Evolutionary conservation across 2,113 vertebrate genomes (phyloP).

Genomic region (Morone chrysops): DNA sequence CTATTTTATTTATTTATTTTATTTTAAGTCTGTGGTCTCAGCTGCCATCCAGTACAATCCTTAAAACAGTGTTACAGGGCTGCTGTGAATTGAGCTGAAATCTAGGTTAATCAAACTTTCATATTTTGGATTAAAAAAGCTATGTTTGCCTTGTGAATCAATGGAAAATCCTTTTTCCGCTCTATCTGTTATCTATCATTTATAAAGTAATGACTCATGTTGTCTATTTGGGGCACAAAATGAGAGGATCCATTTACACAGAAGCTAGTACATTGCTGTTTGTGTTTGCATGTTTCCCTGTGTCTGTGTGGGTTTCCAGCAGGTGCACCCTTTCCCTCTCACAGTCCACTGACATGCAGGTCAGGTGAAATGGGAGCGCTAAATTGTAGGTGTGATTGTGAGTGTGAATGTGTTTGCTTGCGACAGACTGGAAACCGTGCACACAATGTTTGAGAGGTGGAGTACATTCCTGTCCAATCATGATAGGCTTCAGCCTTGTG

Average conservation of each 20-base stretch:
- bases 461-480: not conserved
- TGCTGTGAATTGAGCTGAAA: not conserved
- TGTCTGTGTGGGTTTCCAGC: slow-evolving; percentile 7
- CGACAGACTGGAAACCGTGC: not conserved
- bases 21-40: slow-evolving; percentile 27
- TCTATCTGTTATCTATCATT: not conserved
- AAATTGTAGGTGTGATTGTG: slow-evolving; percentile 21
- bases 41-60: not conserved
- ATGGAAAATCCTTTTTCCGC: not conserved
- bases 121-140: slow-evolving; percentile 11
- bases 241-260: not conserved
- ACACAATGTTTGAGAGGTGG: slow-evolving; percentile 7
- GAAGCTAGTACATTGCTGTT: not conserved
- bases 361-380: slow-evolving; percentile 28
- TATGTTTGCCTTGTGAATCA: not conserved
- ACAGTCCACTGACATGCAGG: slow-evolving; percentile 27
- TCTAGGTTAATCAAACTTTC: not conserved
- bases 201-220: not conserved
- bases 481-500: not conserved
- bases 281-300: not conserved
- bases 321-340: slow-evolving; percentile 11
- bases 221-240: not conserved
- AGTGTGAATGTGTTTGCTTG: slow-evolving; percentile 20
- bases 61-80: not conserved
- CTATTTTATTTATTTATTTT: slow-evolving; percentile 12